A percentile compares a stretch with the other conserved stretches of the same genome.
Conservation (phyloP, 2,888 invertebrate genomes). For the Drosophila atripex region DNA sequence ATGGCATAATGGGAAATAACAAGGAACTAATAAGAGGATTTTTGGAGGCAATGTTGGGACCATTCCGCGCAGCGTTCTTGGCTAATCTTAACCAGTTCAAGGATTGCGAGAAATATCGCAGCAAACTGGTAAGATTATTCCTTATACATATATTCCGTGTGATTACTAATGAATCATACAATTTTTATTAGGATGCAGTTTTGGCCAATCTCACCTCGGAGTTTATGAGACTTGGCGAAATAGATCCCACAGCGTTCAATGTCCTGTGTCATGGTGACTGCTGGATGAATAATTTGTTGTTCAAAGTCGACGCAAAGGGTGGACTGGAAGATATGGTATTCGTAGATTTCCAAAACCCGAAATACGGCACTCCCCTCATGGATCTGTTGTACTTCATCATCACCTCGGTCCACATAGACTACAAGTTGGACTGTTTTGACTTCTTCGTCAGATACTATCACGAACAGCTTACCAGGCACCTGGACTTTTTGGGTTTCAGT, state of each 20-base stretch:
- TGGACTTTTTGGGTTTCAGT: constrained; percentile 70
- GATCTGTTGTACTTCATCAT: constrained; percentile 80
- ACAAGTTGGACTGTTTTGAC: constrained; percentile 78
- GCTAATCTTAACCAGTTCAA: constrained; percentile 48
- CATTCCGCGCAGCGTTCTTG: constrained; percentile 34
- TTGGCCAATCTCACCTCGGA: not conserved
- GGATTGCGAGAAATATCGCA: constrained; percentile 50
- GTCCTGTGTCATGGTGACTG: constrained; percentile 78
- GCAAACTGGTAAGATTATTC: constrained; percentile 55
- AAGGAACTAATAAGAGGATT: constrained; percentile 14
- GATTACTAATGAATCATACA: not conserved
- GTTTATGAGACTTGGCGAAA: constrained; percentile 5
- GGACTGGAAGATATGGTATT: constrained; percentile 67
- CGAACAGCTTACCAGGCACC: constrained; percentile 70
- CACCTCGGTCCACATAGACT: constrained; percentile 73
- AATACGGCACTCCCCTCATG: constrained; percentile 68
- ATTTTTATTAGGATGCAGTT: constrained; percentile 6
- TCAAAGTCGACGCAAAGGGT: constrained; percentile 65
- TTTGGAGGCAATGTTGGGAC: constrained; percentile 37
- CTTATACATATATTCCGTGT: not conserved
- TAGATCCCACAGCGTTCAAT: constrained; percentile 66
- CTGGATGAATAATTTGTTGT: constrained; percentile 80
- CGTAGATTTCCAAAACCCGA: constrained; percentile 80
- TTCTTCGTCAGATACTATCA: constrained; percentile 80
- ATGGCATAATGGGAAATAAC: constrained; percentile 35